These are phyloP conservation scores for Parnassius apollo DNA, from an alignment of 2,888 invertebrate species.

Conservation along the genomic window DNA sequence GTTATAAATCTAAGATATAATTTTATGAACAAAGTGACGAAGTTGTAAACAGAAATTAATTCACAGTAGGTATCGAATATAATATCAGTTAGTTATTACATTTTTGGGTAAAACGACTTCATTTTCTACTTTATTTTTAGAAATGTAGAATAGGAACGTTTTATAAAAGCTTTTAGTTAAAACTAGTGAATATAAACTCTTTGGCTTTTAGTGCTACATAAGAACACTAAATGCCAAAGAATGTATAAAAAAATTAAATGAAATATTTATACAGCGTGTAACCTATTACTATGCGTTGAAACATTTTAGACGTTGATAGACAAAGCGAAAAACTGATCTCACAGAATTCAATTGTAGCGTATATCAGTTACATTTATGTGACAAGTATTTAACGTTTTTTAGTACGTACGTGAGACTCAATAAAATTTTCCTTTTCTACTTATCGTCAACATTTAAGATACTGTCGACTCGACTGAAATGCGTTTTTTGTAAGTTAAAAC, in stretches of 20 bases:
- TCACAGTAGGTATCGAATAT: background rate
- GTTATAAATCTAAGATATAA: too few relatives aligned
- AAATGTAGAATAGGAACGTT: background rate
- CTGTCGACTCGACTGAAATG: too few relatives aligned
- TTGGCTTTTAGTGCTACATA: too few relatives aligned
- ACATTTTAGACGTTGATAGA: constrained; percentile 21
- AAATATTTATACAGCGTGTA: constrained; percentile 15
- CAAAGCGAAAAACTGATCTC: constrained; percentile 24
- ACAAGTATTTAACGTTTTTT: background rate
- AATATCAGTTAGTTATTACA: background rate
- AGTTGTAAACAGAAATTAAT: background rate
- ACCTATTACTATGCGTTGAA: constrained; percentile 9
- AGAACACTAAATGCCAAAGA: too few relatives aligned
- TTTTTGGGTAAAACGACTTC: too few relatives aligned
- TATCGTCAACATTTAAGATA: too few relatives aligned
- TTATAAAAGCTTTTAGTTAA: constrained; percentile 13
- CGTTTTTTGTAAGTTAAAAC: too few relatives aligned
- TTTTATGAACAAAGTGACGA: background rate
- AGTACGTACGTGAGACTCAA: too few relatives aligned
- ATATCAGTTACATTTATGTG: constrained; percentile 14
- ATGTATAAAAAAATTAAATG: background rate
- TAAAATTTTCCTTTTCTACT: too few relatives aligned
- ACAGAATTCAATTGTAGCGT: constrained; percentile 18
- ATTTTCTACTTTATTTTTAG: background rate
- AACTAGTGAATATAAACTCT: too few relatives aligned